Base-by-base conservation (phyloP, 1,140 invertebrate species). In the Drosophila mayri region DNA sequence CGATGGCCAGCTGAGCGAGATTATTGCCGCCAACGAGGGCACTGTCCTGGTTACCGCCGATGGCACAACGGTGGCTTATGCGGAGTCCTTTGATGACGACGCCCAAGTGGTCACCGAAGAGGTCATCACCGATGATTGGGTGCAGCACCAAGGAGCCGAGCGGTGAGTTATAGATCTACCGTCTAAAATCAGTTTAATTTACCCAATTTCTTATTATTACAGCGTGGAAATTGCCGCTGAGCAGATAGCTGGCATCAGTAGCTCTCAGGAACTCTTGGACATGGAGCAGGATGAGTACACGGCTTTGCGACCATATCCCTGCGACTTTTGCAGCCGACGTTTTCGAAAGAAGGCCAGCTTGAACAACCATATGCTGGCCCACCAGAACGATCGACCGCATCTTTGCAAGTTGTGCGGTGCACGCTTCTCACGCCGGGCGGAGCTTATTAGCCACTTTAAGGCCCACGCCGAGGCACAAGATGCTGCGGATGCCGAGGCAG, bases 311-410 rank as follows among this genome's bases (percentile, higher is more conserved):
- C 96, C 96, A 0, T 97, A 96, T 93, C 96, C 96, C 0, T 97
- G 97, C 82, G 96, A 97, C 85, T 97, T 97, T 90, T 97, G 97
- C 83, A 97, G 96, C 49, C 94, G 96, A 10, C 94, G 96, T 49
- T 97, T 97, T 84, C 94, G 96, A 7, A 97, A 97, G 86, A 97
- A 97, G 87, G 95, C 95, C 14, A 96, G 96, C 64, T 93, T 97
- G 1, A 96, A 97, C 95, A 96, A 96, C 90, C 96, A 97, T 81
- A 97, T 97, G 96, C 94, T 97, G 2, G 95, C 96, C 0, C 96
- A 97, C 93, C 96, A 97, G 88, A 96, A 95, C 32, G 96, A 97
- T 90, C 93, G 96, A 6, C 96, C 96, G 1, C 95, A 96, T 88
- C 94, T 95, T 4, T 97, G 96, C 83, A 97, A 97, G 90, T 87